Percentiles rank a stretch among this genome's conserved stretches.
These are phyloP conservation scores for Toxotes jaculatrix DNA, from an alignment of 2,113 vertebrate species.

Conservation along the genomic window DNA sequence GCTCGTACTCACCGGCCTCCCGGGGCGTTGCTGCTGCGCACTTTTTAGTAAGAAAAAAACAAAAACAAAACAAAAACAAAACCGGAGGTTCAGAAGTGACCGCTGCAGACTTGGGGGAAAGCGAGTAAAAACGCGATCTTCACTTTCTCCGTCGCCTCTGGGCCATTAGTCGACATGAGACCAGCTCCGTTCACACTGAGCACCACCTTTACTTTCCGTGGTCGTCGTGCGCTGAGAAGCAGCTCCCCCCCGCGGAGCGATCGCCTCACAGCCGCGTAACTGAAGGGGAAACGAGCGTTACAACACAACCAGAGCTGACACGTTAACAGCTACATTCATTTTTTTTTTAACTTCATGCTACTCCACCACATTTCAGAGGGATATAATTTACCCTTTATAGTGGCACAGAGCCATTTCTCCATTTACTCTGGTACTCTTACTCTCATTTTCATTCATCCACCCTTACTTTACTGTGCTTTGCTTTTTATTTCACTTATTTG, in stretches of 20 bases:
- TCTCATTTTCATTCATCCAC: too few species aligned
- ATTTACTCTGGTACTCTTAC: too few species aligned
- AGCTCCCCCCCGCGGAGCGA: constrained; percentile 70
- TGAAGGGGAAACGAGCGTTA: constrained; percentile 21
- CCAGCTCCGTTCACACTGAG: constrained; percentile 42
- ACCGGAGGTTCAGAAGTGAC: background rate
- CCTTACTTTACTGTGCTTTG: too few species aligned
- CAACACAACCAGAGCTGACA: background rate
- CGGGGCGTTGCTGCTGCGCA: constrained; percentile 43
- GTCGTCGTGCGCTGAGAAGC: constrained; percentile 19
- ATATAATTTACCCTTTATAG: too few species aligned
- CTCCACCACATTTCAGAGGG: too few species aligned
- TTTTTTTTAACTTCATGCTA: too few species aligned
- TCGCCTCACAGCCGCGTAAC: background rate
- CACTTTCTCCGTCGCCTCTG: constrained; percentile 47
- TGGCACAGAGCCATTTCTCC: too few species aligned
- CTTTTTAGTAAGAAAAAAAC: too few species aligned
- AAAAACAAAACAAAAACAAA: background rate
- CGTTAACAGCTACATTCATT: too few species aligned
- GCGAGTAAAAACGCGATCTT: background rate
- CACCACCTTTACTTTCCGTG: constrained; percentile 70
- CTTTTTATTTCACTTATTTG: too few species aligned
- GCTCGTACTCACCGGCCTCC: constrained; percentile 66
- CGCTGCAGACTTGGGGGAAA: background rate
- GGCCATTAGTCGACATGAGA: constrained; percentile 55